phyloP scores from a whole-genome alignment of 1,140 invertebrate genomes.

The Cecropterus lyciades region DNA sequence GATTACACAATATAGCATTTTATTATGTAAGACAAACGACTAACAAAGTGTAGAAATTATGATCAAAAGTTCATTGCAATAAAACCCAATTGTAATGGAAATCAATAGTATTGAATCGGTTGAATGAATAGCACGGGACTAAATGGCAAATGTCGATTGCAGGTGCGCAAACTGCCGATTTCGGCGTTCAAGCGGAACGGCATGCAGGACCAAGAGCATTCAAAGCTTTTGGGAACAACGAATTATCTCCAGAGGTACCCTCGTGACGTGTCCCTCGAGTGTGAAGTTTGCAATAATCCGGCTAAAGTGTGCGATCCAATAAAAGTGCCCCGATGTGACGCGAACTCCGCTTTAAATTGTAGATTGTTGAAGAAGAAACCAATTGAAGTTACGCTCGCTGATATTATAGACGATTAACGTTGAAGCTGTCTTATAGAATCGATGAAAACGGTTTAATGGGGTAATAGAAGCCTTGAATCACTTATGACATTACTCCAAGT shows the following conservation, averaged over 20 bases:
- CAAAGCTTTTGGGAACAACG: constrained; percentile 59
- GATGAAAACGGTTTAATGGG: not conserved
- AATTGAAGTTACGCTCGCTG: constrained; percentile 63
- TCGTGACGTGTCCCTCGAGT: constrained; percentile 65
- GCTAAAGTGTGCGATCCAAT: constrained; percentile 61
- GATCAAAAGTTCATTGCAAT: not conserved
- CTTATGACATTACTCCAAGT: not conserved
- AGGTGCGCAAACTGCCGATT: constrained; percentile 69
- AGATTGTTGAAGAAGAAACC: constrained; percentile 59
- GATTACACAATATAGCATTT: constrained; percentile 22
- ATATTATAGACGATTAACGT: constrained; percentile 62
- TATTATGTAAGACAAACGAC: constrained; percentile 4
- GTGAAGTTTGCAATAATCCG: constrained; percentile 49
- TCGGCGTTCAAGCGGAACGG: constrained; percentile 76
- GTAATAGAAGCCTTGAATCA: not conserved
- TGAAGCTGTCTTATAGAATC: not conserved
- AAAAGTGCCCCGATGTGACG: constrained; percentile 56
- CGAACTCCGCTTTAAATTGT: constrained; percentile 44
- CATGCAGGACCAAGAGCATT: constrained; percentile 75
- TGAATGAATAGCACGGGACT: constrained; percentile 29
- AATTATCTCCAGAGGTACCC: constrained; percentile 68
- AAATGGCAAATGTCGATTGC: constrained; percentile 63
- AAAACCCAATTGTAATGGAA: constrained; percentile 10
- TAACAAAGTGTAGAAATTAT: not conserved
- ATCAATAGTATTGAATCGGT: constrained; percentile 15